A percentile compares a stretch with the other conserved stretches of the same genome.
Evolutionary conservation across 2,888 invertebrate genomes (phyloP).

Genomic region (Drosophila tripunctata): DNA sequence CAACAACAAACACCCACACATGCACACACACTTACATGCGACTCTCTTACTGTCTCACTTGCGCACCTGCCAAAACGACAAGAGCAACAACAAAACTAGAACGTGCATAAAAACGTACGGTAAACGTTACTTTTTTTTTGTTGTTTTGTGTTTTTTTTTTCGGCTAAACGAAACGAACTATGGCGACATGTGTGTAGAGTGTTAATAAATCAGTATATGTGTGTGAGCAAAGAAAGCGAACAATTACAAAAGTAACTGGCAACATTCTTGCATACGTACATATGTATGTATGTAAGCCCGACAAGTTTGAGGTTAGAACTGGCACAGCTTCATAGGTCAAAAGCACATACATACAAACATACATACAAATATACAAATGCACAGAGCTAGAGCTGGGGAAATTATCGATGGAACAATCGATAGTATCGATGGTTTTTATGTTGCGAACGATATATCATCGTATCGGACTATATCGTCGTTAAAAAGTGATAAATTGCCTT

Average conservation of each 20-base stretch:
- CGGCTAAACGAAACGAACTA: constrained; percentile 36
- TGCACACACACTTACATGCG: constrained; percentile 8
- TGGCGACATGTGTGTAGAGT: constrained; percentile 42
- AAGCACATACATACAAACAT: constrained; percentile 19
- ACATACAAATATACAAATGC: background rate
- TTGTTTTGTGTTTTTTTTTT: too few species aligned
- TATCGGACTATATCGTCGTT: too few species aligned
- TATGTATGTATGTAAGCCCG: constrained; percentile 32
- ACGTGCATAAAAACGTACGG: constrained; percentile 55
- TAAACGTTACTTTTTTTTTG: constrained; percentile 43
- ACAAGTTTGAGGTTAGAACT: constrained; percentile 72
- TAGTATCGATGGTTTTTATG: too few species aligned
- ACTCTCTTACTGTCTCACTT: constrained; percentile 44
- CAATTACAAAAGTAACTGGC: constrained; percentile 23
- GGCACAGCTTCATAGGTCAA: constrained; percentile 54
- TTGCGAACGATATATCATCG: too few species aligned
- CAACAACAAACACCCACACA: constrained; percentile 38
- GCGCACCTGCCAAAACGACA: constrained; percentile 46
- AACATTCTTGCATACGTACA: constrained; percentile 3
- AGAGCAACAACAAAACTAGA: constrained; percentile 51
- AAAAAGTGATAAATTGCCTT: too few species aligned
- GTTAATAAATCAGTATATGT: constrained; percentile 64
- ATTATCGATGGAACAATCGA: too few species aligned
- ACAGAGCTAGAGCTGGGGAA: too few species aligned
- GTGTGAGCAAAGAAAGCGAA: constrained; percentile 53